Conservation (phyloP, 2,113 vertebrate species). For the Malaclemys terrapin region DNA sequence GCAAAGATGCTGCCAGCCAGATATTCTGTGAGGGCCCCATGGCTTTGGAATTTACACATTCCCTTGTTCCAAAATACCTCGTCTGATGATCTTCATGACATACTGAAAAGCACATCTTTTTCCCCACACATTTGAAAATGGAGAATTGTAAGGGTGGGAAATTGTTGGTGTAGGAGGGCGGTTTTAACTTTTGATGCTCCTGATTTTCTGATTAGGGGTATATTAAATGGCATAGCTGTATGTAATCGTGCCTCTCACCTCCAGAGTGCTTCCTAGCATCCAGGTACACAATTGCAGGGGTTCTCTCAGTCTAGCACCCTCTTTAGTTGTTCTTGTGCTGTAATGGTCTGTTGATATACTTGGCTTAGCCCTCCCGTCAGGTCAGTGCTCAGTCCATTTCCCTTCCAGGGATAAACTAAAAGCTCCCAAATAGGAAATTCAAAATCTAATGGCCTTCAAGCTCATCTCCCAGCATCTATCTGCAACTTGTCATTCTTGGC, state of each 20-base stretch:
- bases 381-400: neutral
- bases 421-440: neutral
- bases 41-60: neutral
- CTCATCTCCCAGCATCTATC: neutral
- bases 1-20: neutral
- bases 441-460: neutral
- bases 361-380: neutral
- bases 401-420: neutral
- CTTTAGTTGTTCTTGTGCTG: neutral
- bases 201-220: neutral
- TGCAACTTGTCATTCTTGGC: neutral
- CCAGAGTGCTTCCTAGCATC: neutral
- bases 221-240: neutral
- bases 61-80: neutral
- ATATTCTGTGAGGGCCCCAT: neutral
- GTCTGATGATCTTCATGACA: neutral
- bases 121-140: neutral
- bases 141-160: neutral
- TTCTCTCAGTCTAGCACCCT: neutral
- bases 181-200: accelerated
- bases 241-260: neutral
- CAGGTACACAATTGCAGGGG: neutral
- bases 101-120: accelerated
- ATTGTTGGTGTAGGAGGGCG: neutral
- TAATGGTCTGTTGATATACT: neutral